A percentile compares a stretch with the other conserved stretches of the same genome.
phyloP scores from a whole-genome alignment of 2,888 invertebrate genomes.

The Nephrotoma appendiculata region DNA sequence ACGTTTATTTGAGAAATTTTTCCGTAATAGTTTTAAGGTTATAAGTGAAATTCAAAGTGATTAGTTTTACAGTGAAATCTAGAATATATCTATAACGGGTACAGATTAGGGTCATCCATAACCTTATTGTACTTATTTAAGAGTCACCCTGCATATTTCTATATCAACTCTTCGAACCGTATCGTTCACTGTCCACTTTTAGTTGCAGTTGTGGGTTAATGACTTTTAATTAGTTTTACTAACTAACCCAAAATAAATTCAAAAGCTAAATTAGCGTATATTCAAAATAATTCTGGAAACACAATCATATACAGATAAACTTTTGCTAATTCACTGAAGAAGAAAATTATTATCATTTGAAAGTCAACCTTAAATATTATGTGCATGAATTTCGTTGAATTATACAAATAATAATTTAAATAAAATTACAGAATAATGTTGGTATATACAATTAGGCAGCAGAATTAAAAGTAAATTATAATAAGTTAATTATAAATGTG shows the following conservation, averaged over 20 bases:
- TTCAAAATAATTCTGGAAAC: neutral
- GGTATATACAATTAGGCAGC: neutral
- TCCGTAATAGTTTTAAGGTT: too few species aligned
- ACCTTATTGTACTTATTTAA: too few species aligned
- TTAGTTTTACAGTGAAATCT: too few species aligned
- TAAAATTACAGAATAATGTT: neutral
- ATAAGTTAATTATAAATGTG: neutral
- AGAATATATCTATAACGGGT: too few species aligned
- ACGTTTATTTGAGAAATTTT: too few species aligned
- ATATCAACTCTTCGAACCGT: too few species aligned
- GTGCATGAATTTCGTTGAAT: neutral
- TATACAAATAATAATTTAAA: neutral
- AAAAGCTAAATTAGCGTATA: neutral
- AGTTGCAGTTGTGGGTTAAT: neutral
- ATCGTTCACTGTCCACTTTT: too few species aligned
- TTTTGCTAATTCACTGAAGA: neutral
- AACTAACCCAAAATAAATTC: neutral
- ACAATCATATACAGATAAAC: neutral
- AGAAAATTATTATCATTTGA: neutral
- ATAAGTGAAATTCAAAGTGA: too few species aligned
- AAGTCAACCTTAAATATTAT: neutral
- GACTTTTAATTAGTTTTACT: neutral
- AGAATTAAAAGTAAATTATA: neutral
- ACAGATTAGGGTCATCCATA: too few species aligned
- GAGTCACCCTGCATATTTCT: too few species aligned